Percentiles rank a stretch among this genome's conserved stretches.
Conservation (phyloP, 2,113 vertebrate species). For the Mormyrus iriodes region DNA sequence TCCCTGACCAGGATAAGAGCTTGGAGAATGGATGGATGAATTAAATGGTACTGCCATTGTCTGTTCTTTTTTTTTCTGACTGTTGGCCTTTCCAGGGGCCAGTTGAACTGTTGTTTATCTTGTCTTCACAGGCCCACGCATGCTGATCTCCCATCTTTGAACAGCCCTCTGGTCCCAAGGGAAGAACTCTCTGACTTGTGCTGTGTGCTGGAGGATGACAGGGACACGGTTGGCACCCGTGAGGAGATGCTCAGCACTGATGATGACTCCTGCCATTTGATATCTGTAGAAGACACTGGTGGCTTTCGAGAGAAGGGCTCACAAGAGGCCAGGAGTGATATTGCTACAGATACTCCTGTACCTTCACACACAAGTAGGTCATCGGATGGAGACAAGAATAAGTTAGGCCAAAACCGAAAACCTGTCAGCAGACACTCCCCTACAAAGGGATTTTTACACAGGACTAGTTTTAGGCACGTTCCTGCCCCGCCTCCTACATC, state of each 20-base stretch:
- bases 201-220: conserved; percentile 47
- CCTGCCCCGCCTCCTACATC: conserved; percentile 32
- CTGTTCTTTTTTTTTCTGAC: background rate
- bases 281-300: conserved; percentile 17
- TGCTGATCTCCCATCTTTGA: conserved; percentile 61
- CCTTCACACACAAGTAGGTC: conserved; percentile 8
- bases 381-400: background rate
- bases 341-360: background rate
- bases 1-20: background rate
- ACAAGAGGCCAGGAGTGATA: conserved; percentile 21
- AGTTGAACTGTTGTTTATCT: conserved; percentile 6
- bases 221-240: conserved; percentile 40
- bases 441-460: conserved; percentile 34
- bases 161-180: conserved; percentile 47
- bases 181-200: conserved; percentile 50
- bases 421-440: background rate
- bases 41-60: background rate
- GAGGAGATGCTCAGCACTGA: conserved; percentile 52
- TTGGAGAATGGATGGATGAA: background rate
- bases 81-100: background rate
- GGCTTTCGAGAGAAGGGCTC: background rate
- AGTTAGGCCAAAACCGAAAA: background rate
- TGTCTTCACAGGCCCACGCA: conserved; percentile 63
- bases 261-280: conserved; percentile 33
- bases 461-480: conserved; percentile 35